phyloP scores from a whole-genome alignment of 2,113 vertebrate species.

The Dicaeum eximium region DNA sequence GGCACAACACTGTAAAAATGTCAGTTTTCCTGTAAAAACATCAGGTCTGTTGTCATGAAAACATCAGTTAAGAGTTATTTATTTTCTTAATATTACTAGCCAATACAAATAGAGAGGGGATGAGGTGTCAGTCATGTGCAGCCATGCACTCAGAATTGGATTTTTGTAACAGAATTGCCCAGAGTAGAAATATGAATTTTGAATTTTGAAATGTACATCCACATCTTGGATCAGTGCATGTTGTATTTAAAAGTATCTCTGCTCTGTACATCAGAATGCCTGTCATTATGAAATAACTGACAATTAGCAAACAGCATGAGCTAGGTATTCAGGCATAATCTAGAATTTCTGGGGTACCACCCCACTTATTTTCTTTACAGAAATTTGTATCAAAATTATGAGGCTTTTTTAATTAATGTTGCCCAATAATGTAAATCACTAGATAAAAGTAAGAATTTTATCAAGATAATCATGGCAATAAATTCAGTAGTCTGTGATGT shows the following conservation, averaged over 20 bases:
- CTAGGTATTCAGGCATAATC: neutral
- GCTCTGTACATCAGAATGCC: neutral
- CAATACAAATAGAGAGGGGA: conserved; percentile 6
- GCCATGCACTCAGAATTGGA: neutral
- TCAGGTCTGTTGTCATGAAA: conserved; percentile 12
- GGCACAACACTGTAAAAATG: neutral
- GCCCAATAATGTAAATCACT: neutral
- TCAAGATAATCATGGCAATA: neutral
- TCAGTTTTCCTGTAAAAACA: conserved; percentile 17
- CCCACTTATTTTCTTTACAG: neutral
- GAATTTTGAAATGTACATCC: neutral
- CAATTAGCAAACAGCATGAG: neutral
- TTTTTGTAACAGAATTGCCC: neutral
- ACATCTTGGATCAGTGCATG: neutral
- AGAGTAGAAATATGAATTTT: neutral
- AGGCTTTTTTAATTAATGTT: neutral
- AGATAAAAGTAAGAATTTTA: neutral
- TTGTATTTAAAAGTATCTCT: neutral
- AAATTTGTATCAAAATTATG: neutral
- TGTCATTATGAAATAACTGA: neutral
- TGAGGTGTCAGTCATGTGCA: conserved; percentile 1
- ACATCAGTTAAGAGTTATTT: conserved; percentile 41
- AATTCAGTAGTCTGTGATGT: neutral
- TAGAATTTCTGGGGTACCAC: neutral
- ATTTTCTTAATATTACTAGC: conserved; percentile 30